Base-by-base conservation (phyloP, 2,113 vertebrate genomes). In the Leuciscus idus region DNA sequence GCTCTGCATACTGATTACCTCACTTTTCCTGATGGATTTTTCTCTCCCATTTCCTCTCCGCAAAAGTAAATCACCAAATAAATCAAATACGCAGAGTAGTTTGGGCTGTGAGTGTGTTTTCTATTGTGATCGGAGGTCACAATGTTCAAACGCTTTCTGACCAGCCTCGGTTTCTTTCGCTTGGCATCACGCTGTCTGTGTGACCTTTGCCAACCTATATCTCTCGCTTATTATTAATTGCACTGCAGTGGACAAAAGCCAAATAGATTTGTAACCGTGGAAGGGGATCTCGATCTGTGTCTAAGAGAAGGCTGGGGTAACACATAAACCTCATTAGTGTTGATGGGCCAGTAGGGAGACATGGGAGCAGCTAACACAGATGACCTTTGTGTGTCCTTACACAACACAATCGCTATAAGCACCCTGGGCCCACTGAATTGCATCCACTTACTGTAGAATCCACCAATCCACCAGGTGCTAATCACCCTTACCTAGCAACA, bases 11-110 rank as follows among this genome's bases (percentile, higher is more conserved):
- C 74, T 96, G 96, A 97, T 97, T 95, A 96, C 96, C 72, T 74
- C 95, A 94, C 68, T 72, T 43, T 43, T 43, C 21, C 36, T n/a
- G 23, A 43, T 43, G 36, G 92, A 89, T 92, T 91, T 93, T 88
- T 95, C 94, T 93, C 94, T 57, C 19, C 19, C 19, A 9, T 57
- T 23, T 57, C 7, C 55, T 96, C 95, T 93, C 90, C 96, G 81
- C 82, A 95, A 95, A 96, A 97, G 96, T 96, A 98, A 97, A 97
- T 97, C 96, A 95, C 94, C 95, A 97, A 97, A 97, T 97, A 96
- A 97, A 97, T 97, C 94, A 97, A 97, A 97, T 97, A 97, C 96
- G 95, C 95, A 95, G 92, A 96, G 94, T 95, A 94, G 92, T 93
- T 90, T 95, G 94, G 95, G 95, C 95, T 93, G 95, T 70, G 93